Percentiles rank a stretch among this genome's conserved stretches.
Evolutionary conservation across 2,113 vertebrate genomes (phyloP).

Genomic region (Ascaphus truei): DNA sequence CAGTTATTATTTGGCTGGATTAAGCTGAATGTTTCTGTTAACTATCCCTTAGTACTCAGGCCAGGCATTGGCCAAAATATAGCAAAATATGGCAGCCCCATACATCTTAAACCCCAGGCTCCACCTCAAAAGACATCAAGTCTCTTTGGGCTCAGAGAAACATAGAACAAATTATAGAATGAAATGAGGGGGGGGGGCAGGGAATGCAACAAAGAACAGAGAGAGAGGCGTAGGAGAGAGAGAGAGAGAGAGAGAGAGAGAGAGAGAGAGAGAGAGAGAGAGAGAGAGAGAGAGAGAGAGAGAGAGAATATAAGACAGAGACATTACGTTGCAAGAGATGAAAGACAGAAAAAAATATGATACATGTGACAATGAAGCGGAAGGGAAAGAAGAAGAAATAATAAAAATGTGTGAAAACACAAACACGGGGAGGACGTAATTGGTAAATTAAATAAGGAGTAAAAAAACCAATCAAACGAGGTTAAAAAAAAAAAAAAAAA

Average conservation of each 20-base stretch:
- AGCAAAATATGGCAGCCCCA: constrained; percentile 27
- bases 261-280: neutral
- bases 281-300: neutral
- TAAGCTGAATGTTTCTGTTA: constrained; percentile 15
- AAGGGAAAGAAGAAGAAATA: no score
- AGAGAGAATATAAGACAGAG: neutral
- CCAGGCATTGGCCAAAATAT: constrained; percentile 26
- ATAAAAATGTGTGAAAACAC: no score
- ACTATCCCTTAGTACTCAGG: constrained; percentile 23
- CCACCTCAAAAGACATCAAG: constrained; percentile 33
- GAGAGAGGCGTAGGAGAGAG: constrained; percentile 3
- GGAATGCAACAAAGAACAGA: neutral
- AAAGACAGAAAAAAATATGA: no score
- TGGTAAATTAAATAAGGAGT: neutral
- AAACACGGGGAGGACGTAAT: no score
- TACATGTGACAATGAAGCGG: no score
- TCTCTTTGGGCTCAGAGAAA: constrained; percentile 12
- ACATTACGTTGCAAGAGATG: no score
- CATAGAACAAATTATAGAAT: constrained; percentile 4
- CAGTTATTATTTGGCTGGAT: constrained; percentile 26
- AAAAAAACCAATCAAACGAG: no score
- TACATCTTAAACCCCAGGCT: constrained; percentile 31
- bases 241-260: neutral
- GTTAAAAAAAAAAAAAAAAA: neutral
- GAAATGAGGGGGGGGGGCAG: constrained; percentile 18